Percentiles rank a stretch among this genome's conserved stretches.
phyloP scores from a whole-genome alignment of 1,140 invertebrate genomes.

The Drosophila novamexicana region DNA sequence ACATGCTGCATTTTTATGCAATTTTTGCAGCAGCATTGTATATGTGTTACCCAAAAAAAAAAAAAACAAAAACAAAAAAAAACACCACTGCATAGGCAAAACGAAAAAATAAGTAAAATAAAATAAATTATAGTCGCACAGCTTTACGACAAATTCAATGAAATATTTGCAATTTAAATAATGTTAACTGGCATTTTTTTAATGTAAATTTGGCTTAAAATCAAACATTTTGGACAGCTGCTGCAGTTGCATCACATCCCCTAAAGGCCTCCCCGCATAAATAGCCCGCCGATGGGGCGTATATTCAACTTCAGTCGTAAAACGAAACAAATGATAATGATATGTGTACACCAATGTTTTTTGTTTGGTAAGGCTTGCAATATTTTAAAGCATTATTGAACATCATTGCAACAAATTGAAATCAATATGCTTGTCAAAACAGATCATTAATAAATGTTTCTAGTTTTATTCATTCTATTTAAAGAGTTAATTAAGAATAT shows the following conservation, averaged over 20 bases:
- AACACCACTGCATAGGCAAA: conserved; percentile 3
- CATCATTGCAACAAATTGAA: not conserved
- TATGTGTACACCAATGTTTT: not conserved
- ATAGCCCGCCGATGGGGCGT: conserved; percentile 11
- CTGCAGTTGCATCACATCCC: conserved; percentile 59
- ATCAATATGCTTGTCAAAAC: too few species aligned
- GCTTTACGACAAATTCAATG: conserved; percentile 76
- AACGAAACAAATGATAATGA: not conserved
- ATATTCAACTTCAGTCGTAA: conserved; percentile 16
- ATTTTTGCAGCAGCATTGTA: conserved; percentile 58
- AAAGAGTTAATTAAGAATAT: too few species aligned
- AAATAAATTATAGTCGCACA: conserved; percentile 74
- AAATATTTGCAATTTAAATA: conserved; percentile 80
- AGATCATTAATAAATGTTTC: too few species aligned
- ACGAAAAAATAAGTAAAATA: conserved; percentile 18
- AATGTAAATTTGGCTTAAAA: conserved; percentile 51
- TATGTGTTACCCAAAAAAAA: conserved; percentile 29
- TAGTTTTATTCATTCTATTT: too few species aligned
- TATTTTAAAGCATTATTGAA: not conserved
- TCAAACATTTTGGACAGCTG: conserved; percentile 63
- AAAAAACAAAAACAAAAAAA: conserved; percentile 30
- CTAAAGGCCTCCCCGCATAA: conserved; percentile 24
- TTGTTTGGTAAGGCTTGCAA: not conserved
- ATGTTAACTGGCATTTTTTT: conserved; percentile 70
- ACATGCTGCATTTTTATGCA: conserved; percentile 73